phyloP scores from a whole-genome alignment of 2,888 invertebrate species.

The Therioaphis trifolii region DNA sequence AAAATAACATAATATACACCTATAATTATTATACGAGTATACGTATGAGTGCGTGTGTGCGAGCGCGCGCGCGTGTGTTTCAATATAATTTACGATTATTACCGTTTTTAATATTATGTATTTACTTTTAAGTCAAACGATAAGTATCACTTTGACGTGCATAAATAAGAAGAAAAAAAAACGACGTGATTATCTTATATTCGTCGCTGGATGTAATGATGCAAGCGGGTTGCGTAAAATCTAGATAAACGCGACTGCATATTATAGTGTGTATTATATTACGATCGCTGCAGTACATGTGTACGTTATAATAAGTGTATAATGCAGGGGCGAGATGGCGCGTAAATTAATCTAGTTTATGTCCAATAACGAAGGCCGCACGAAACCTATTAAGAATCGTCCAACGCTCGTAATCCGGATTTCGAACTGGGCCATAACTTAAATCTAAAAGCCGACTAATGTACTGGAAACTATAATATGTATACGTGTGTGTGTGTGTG shows the following conservation, averaged over 20 bases:
- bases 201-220: constrained; percentile 32
- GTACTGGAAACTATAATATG: constrained; percentile 20
- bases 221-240: constrained; percentile 31
- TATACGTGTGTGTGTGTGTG: neutral
- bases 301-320: neutral
- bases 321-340: neutral
- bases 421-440: constrained; percentile 34
- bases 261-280: neutral
- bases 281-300: neutral
- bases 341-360: constrained; percentile 42
- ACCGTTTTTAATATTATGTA: constrained; percentile 21
- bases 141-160: constrained; percentile 32
- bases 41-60: neutral
- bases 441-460: constrained; percentile 31
- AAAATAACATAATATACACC: constrained; percentile 23
- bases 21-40: constrained; percentile 6
- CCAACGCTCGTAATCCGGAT: constrained; percentile 27
- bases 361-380: constrained; percentile 14
- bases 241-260: constrained; percentile 14
- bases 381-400: constrained; percentile 16
- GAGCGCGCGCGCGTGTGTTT: neutral
- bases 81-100: constrained; percentile 52
- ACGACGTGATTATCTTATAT: constrained; percentile 24
- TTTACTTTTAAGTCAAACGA: constrained; percentile 41
- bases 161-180: constrained; percentile 23